Conservation (phyloP, 2,113 vertebrate genomes). For the Lepus timidus region DNA sequence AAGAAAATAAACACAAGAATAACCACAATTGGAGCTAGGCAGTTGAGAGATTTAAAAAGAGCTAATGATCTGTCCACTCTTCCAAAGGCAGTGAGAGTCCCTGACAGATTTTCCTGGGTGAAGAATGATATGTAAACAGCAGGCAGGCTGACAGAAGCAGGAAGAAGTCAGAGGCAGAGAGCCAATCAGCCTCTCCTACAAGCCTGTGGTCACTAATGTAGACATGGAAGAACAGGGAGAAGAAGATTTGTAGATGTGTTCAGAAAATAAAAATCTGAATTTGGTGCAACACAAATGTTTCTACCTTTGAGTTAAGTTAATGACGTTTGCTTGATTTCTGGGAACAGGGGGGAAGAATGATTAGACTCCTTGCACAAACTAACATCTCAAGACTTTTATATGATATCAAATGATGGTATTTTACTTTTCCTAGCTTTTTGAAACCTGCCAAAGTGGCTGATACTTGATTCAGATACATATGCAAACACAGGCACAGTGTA, state of each 20-base stretch:
- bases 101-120: background rate
- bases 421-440: background rate
- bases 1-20: slow-evolving; percentile 7
- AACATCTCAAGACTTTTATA: background rate
- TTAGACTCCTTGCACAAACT: background rate
- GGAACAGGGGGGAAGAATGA: background rate
- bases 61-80: background rate
- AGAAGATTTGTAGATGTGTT: background rate
- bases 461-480: background rate
- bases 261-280: background rate
- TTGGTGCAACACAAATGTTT: background rate
- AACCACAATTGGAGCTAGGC: background rate
- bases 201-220: no score
- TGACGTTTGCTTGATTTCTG: background rate
- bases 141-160: background rate
- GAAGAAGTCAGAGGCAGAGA: background rate
- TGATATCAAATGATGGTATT: background rate
- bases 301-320: background rate
- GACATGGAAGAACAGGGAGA: background rate
- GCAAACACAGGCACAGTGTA: background rate
- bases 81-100: background rate
- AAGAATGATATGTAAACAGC: background rate
- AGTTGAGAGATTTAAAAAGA: background rate
- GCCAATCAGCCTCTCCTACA: background rate
- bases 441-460: background rate